Percentiles rank a stretch among this genome's conserved stretches.
Evolutionary conservation across 1,140 invertebrate genomes (phyloP).

Genomic region (Dendrolimus punctatus): DNA sequence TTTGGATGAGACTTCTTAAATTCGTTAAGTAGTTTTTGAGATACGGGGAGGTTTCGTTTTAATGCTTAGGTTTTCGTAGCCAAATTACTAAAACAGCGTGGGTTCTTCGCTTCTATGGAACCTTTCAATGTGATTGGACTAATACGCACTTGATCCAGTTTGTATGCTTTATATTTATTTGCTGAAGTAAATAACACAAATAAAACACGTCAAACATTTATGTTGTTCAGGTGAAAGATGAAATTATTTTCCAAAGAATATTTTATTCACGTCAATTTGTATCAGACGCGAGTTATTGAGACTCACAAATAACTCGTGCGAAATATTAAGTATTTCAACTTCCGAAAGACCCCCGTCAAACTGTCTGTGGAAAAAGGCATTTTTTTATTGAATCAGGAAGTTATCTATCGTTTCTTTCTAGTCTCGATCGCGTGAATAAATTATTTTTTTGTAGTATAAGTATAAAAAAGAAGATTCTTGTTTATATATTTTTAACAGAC

Average conservation of each 20-base stretch:
- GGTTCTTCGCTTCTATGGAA: no score
- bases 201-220: not conserved
- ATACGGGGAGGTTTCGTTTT: no score
- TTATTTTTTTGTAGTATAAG: constrained; percentile 4
- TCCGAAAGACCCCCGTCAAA: constrained; percentile 6
- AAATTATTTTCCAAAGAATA: not conserved
- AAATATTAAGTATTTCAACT: constrained; percentile 7
- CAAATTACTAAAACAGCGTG: no score
- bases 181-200: no score
- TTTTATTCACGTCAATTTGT: not conserved
- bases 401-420: not conserved
- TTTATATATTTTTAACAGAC: no score
- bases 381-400: constrained; percentile 9
- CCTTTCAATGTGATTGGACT: no score
- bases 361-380: constrained; percentile 5
- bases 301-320: constrained; percentile 3
- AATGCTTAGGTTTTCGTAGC: no score
- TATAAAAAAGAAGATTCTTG: not conserved
- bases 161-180: no score
- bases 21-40: no score
- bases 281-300: not conserved
- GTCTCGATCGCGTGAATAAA: constrained; percentile 4
- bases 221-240: not conserved
- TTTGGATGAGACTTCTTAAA: no score
- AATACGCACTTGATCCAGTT: no score